Evolutionary conservation across 1,140 invertebrate species (phyloP).

Genomic region (Polyergus mexicanus): DNA sequence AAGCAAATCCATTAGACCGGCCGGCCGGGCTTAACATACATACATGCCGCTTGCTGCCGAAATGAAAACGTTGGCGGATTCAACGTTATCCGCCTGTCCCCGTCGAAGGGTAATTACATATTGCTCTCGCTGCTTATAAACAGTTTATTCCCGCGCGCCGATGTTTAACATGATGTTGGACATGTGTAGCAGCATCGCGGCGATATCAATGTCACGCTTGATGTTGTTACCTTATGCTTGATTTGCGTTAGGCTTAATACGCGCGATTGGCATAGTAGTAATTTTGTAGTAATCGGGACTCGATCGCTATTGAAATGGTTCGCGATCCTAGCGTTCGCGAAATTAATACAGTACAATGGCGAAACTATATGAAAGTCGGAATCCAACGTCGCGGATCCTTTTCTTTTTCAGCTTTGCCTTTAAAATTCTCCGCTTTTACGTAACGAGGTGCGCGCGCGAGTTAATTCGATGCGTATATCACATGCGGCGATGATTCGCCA

Average conservation of each 20-base stretch:
- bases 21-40: conserved; percentile 49
- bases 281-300: not conserved
- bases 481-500: conserved; percentile 51
- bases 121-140: conserved; percentile 54
- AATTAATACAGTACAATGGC: not conserved
- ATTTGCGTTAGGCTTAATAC: not conserved
- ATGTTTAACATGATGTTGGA: not conserved
- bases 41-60: conserved; percentile 38
- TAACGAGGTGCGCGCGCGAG: conserved; percentile 42
- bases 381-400: not conserved
- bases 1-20: conserved; percentile 75
- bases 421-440: conserved; percentile 22
- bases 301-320: not conserved
- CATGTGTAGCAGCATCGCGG: not conserved
- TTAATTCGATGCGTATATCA: conserved; percentile 53
- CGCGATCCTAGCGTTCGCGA: not conserved
- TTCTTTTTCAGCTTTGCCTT: conserved; percentile 16
- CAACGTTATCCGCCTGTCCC: conserved; percentile 53
- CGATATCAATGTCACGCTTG: not conserved
- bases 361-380: not conserved
- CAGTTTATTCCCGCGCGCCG: conserved; percentile 26
- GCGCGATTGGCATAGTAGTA: not conserved
- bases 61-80: conserved; percentile 70
- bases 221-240: not conserved
- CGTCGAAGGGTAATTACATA: conserved; percentile 57